Conservation (phyloP, 2,797 vertebrate species). For the Neosilurus hyrtlii region DNA sequence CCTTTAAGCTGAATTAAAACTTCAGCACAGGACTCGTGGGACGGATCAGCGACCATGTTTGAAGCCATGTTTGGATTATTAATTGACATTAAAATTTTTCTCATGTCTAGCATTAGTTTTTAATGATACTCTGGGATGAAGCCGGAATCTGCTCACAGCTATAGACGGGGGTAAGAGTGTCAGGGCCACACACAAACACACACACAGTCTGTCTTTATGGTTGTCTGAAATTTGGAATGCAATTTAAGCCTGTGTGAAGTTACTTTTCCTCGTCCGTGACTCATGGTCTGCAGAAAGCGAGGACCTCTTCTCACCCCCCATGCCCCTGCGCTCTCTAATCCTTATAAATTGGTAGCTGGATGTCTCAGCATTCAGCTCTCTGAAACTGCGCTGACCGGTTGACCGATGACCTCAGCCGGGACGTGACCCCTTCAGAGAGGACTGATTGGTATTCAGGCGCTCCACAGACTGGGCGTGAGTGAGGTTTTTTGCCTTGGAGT, state of each 20-base stretch:
- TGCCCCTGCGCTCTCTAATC: not conserved
- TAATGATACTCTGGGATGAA: conserved; percentile 55
- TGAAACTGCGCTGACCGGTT: not conserved
- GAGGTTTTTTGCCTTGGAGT: conserved; percentile 54
- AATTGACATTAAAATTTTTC: conserved; percentile 68
- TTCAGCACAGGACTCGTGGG: not conserved
- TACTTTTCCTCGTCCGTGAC: not conserved
- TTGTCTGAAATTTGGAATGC: not conserved
- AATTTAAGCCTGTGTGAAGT: not conserved
- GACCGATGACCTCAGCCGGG: conserved; percentile 33
- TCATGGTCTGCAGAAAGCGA: not conserved
- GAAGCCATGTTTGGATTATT: conserved; percentile 59
- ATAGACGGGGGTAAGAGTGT: not conserved
- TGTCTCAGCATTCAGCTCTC: conserved; percentile 11
- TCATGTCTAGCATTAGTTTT: conserved; percentile 59
- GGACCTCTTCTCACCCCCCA: not conserved
- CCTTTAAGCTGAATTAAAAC: not conserved
- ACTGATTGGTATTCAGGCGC: conserved; percentile 40
- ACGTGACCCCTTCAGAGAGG: conserved; percentile 18
- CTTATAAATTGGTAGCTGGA: not conserved
- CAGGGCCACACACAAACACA: not conserved
- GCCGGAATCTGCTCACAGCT: not conserved
- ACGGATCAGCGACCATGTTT: not conserved
- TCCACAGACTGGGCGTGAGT: not conserved
- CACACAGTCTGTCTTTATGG: not conserved